These are phyloP conservation scores for Platorchestia sp. DNA, from an alignment of 1,140 invertebrate species.

Conservation along the genomic window DNA sequence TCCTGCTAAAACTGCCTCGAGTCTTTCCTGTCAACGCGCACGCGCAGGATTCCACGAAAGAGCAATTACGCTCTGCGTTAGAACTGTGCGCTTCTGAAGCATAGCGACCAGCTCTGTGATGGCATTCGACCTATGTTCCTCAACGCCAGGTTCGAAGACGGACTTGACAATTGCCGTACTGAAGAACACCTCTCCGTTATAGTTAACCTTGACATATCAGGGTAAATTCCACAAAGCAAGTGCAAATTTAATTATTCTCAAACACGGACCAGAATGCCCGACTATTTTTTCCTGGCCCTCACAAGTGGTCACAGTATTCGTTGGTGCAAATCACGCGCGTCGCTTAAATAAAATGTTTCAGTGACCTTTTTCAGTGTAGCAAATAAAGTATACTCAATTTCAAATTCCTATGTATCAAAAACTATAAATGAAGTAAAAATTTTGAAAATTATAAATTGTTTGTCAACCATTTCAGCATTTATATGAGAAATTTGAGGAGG, in stretches of 20 bases:
- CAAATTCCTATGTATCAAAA: too few relatives aligned
- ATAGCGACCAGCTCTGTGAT: neutral
- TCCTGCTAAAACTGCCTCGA: neutral
- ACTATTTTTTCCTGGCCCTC: neutral
- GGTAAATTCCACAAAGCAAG: neutral
- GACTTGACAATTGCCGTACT: neutral
- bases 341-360: too few relatives aligned
- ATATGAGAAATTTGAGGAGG: too few relatives aligned
- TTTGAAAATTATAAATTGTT: too few relatives aligned
- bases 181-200: neutral
- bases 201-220: neutral
- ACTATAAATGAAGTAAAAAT: too few relatives aligned
- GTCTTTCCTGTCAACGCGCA: neutral
- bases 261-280: neutral
- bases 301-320: neutral
- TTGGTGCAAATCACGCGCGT: neutral
- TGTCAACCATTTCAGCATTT: too few relatives aligned
- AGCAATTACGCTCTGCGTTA: neutral
- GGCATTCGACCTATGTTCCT: neutral
- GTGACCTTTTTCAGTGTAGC: neutral
- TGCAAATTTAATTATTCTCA: neutral
- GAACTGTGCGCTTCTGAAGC: neutral
- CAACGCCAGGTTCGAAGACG: neutral
- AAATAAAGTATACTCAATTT: neutral
- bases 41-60: neutral